Conservation (phyloP, 2,797 vertebrate genomes). For the Argyrosomus regius region DNA sequence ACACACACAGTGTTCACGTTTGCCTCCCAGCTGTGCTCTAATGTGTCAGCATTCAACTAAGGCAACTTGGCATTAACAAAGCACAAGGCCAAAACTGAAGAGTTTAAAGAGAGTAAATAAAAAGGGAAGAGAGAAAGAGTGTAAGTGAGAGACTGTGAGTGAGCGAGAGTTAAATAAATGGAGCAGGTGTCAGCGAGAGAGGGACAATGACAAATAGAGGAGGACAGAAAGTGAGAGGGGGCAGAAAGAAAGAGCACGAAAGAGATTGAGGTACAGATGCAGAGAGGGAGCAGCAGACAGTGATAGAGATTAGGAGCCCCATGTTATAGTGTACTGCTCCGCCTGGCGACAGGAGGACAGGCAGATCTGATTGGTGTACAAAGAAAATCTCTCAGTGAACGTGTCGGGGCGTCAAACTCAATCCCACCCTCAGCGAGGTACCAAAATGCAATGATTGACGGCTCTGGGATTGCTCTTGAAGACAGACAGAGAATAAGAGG, state of each 20-base stretch:
- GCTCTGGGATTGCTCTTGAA: constrained; percentile 75
- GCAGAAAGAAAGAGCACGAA: constrained; percentile 36
- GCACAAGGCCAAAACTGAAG: constrained; percentile 43
- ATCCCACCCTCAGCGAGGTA: constrained; percentile 70
- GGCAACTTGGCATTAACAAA: constrained; percentile 52
- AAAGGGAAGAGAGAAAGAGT: constrained; percentile 29
- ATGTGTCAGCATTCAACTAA: constrained; percentile 40
- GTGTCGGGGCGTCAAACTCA: constrained; percentile 72
- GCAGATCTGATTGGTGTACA: constrained; percentile 81
- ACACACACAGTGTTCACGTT: constrained; percentile 11
- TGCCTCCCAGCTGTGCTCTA: constrained; percentile 33
- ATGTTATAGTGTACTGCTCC: constrained; percentile 60
- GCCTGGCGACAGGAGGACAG: constrained; percentile 72
- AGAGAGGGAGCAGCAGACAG: constrained; percentile 57
- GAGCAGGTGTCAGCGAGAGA: constrained; percentile 44
- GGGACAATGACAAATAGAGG: constrained; percentile 71
- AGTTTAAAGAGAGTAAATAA: constrained; percentile 42
- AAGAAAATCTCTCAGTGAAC: constrained; percentile 76
- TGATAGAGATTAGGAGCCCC: constrained; percentile 73
- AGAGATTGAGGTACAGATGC: constrained; percentile 57
- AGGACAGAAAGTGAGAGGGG: constrained; percentile 60
- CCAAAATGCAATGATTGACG: constrained; percentile 79
- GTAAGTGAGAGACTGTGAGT: constrained; percentile 27
- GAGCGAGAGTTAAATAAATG: constrained; percentile 40
- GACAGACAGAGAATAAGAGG: constrained; percentile 59